Evolutionary conservation across 2,797 vertebrate genomes (phyloP).

Genomic region (Neostethus bicornis): DNA sequence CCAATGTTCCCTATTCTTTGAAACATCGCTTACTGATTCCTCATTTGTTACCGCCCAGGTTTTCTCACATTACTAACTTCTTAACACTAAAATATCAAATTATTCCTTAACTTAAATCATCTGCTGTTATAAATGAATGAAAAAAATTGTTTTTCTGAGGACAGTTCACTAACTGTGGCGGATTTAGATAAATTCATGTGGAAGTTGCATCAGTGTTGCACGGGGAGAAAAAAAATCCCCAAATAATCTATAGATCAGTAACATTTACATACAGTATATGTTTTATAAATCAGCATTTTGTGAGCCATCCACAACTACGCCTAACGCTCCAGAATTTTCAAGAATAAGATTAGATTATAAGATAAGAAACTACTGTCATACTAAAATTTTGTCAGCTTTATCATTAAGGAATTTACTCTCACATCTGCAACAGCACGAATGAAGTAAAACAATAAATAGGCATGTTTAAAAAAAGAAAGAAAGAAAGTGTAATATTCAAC

Average conservation of each 20-base stretch:
- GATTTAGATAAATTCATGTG: slow-evolving; percentile 67
- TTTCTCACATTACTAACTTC: slow-evolving; percentile 46
- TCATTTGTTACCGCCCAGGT: slow-evolving; percentile 27
- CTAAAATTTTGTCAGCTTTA: not conserved
- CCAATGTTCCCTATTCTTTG: slow-evolving; percentile 57
- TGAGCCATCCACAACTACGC: too few relatives aligned
- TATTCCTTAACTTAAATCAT: not conserved
- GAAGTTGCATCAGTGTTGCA: slow-evolving; percentile 79
- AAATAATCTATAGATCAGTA: slow-evolving; percentile 5
- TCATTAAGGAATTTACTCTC: not conserved
- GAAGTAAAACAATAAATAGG: not conserved
- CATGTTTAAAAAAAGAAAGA: not conserved
- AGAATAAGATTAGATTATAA: too few relatives aligned
- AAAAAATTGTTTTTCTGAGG: slow-evolving; percentile 47
- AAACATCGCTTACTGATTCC: slow-evolving; percentile 57
- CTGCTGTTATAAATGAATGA: too few relatives aligned
- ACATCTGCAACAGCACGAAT: too few relatives aligned
- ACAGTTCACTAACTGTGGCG: slow-evolving; percentile 65
- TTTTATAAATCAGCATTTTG: not conserved
- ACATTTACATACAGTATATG: not conserved
- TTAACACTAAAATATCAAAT: slow-evolving; percentile 5
- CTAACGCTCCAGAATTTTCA: too few relatives aligned
- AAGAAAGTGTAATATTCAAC: not conserved
- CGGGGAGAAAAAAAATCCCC: slow-evolving; percentile 42
- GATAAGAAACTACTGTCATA: too few relatives aligned